Percentiles rank a stretch among this genome's conserved stretches.
phyloP scores from a whole-genome alignment of 2,888 invertebrate species.

The Lithophane ornitopus region DNA sequence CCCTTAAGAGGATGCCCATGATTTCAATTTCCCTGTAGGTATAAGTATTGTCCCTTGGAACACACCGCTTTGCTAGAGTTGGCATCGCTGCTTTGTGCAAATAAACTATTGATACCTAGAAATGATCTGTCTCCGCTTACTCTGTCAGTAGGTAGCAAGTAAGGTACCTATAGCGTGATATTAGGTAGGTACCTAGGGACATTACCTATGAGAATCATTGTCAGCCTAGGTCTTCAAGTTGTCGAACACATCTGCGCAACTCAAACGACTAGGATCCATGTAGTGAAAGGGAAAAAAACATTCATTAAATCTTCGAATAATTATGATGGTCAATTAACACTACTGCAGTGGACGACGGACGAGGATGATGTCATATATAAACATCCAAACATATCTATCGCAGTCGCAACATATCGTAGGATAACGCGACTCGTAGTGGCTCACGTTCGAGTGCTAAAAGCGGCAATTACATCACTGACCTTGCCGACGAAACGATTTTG shows the following conservation, averaged over 20 bases:
- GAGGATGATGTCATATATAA: conserved; percentile 84
- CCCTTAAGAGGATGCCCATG: no score
- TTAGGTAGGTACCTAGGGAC: no score
- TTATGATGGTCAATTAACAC: conserved; percentile 36
- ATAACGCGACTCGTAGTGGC: conserved; percentile 72
- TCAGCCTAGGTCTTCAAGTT: no score
- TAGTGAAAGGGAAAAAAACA: conserved; percentile 26
- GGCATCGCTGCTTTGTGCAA: no score
- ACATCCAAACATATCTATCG: conserved; percentile 74
- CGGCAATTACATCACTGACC: conserved; percentile 89
- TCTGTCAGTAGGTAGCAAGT: no score
- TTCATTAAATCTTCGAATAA: conserved; percentile 31
- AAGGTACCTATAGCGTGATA: no score
- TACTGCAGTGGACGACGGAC: conserved; percentile 35
- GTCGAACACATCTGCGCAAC: neutral
- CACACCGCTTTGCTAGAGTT: no score
- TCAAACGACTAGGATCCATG: neutral
- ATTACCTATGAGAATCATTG: no score
- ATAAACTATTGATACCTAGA: no score
- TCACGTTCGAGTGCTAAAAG: conserved; percentile 85
- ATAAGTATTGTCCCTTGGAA: no score
- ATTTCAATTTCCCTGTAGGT: no score
- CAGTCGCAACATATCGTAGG: conserved; percentile 52
- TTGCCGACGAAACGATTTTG: conserved; percentile 80
- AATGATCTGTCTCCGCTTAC: no score